Base-by-base conservation (phyloP, 2,113 vertebrate species). In the Callocephalon fimbriatum region DNA sequence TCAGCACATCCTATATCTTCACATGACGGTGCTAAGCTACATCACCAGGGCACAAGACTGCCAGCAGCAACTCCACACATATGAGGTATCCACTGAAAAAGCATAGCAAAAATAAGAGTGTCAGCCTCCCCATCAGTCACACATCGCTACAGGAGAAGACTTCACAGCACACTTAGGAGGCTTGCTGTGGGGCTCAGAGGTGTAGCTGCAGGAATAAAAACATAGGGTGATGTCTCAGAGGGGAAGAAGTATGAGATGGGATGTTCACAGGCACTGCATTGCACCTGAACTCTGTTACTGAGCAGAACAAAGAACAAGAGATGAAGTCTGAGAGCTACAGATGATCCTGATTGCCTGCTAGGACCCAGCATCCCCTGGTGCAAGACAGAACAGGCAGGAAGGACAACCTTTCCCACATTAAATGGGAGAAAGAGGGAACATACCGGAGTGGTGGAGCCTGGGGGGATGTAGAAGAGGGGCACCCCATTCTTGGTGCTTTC, bases 401-500 rank as follows among this genome's bases (percentile, higher is more conserved):
- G 38, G n/a, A 83, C 35, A 80, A 61, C 20, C 10, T 37, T 40
- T 20, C 20, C 31, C 53, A 73, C 0, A 4, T 10, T 59, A 77
- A 88, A 77, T 6, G 11, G 19, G 15, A 48, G 22, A 61, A 22
- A 11, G 16, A 38, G 31, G 42, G 10, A 62, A 97, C 97, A 84
- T 98, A 99, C 99, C 66, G 99, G 99, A 22, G 99, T 99, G 53
- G 99, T 99, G 40, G 99, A 99, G 54, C 99, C 99, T 8, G 99
- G 99, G 7, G 99, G 99, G 96, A 99, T 99, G 96, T 99, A 99
- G 97, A 99, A 99, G 45, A 99, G 98, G 4, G 99, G 99, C 27
- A 99, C 99, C 7, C 99, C 99, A 0, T 99, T 99, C 98, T 99
- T 99, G 61, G 99, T 99, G 98, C 99, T 99, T 97, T 99, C 99